Percentiles rank a stretch among this genome's conserved stretches.
phyloP scores from a whole-genome alignment of 1,140 invertebrate genomes.

The Nixonia krombeini region DNA sequence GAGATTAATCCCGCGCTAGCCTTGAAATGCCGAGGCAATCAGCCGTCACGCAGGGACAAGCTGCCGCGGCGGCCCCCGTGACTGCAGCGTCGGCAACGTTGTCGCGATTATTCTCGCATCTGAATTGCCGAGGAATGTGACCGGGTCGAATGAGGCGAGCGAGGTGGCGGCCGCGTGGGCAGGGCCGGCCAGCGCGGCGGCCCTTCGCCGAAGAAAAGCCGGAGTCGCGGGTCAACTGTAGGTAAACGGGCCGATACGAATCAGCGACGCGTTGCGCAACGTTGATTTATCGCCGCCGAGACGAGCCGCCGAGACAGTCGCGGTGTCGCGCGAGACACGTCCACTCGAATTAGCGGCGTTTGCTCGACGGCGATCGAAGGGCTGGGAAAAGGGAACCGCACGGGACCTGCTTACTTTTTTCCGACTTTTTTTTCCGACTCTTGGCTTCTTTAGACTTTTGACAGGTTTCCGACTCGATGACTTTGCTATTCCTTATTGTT shows the following conservation, averaged over 20 bases:
- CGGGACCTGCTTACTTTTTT: too few species aligned
- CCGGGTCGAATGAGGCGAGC: constrained; percentile 39
- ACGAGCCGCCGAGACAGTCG: constrained; percentile 19
- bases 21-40: constrained; percentile 46
- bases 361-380: too few species aligned
- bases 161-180: constrained; percentile 17
- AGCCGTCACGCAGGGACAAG: constrained; percentile 33
- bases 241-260: constrained; percentile 33
- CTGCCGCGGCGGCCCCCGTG: constrained; percentile 36
- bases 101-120: constrained; percentile 47
- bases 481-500: too few species aligned
- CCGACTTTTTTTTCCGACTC: too few species aligned
- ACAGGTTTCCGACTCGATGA: too few species aligned
- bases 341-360: too few species aligned
- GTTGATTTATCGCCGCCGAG: constrained; percentile 35
- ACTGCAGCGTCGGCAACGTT: constrained; percentile 30
- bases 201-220: constrained; percentile 9
- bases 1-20: constrained; percentile 43
- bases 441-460: too few species aligned
- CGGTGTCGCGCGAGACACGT: too few species aligned
- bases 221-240: constrained; percentile 23
- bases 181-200: neutral
- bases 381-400: too few species aligned
- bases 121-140: constrained; percentile 46
- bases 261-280: constrained; percentile 39